Conservation (phyloP, 2,888 invertebrate species). For the Xestia sexstrigata region DNA sequence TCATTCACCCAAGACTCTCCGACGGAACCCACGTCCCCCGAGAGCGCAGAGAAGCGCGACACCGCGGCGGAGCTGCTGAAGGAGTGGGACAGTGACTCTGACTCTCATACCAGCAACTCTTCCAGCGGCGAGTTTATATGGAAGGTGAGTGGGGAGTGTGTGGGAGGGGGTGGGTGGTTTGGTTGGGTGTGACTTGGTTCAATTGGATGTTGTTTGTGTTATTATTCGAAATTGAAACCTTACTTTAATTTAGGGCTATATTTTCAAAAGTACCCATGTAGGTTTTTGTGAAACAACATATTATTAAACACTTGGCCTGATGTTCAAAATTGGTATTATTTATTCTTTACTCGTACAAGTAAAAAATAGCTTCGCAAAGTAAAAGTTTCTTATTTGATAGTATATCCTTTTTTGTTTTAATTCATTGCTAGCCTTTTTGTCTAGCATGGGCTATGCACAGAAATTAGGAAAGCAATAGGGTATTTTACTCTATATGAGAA, state of each 20-base stretch:
- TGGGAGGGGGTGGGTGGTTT: neutral
- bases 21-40: slow-evolving; percentile 82
- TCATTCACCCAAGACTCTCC: slow-evolving; percentile 89
- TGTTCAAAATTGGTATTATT: no score
- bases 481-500: no score
- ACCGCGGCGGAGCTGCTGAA: slow-evolving; percentile 86
- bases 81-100: slow-evolving; percentile 94
- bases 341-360: no score
- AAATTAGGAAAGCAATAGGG: no score
- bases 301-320: neutral
- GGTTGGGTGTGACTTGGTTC: slow-evolving; percentile 40
- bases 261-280: no score
- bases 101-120: slow-evolving; percentile 91
- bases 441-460: no score
- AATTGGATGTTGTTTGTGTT: neutral
- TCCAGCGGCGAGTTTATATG: slow-evolving; percentile 95
- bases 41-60: slow-evolving; percentile 81
- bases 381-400: neutral
- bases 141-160: slow-evolving; percentile 90
- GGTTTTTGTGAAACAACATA: neutral
- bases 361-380: neutral
- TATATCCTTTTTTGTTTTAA: no score
- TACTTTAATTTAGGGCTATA: neutral
- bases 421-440: no score
- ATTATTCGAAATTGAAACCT: neutral